A percentile compares a stretch with the other conserved stretches of the same genome.
These are phyloP conservation scores for Syngnathus typhle DNA, from an alignment of 2,113 vertebrate genomes.

Conservation along the genomic window DNA sequence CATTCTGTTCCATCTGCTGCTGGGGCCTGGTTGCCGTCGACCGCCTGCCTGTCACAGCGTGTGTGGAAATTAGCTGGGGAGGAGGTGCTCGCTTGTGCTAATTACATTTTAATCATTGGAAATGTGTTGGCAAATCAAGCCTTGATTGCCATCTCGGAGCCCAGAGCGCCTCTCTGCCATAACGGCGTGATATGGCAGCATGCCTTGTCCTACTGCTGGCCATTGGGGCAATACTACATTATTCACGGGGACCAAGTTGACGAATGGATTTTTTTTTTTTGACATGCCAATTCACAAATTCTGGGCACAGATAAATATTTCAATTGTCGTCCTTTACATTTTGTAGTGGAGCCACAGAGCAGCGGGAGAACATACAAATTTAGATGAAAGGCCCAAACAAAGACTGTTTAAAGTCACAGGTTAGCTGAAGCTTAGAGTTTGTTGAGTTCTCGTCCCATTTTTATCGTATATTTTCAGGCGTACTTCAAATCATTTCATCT, in stretches of 20 bases:
- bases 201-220: conserved; percentile 81
- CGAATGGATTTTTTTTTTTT: conserved; percentile 13
- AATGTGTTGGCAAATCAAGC: conserved; percentile 99
- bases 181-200: conserved; percentile 79
- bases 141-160: conserved; percentile 98
- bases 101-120: conserved; percentile 99
- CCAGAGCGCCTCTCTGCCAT: conserved; percentile 83
- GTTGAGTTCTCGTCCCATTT: neutral
- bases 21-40: conserved; percentile 89
- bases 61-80: conserved; percentile 99
- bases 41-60: conserved; percentile 99
- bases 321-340: neutral
- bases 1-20: conserved; percentile 98
- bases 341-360: neutral
- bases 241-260: conserved; percentile 75
- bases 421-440: neutral
- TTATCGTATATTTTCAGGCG: too few species aligned
- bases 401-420: neutral
- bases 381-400: neutral
- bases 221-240: conserved; percentile 77
- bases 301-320: neutral
- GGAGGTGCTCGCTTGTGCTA: conserved; percentile 99
- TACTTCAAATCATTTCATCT: too few species aligned
- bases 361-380: neutral
- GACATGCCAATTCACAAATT: neutral